phyloP scores from a whole-genome alignment of 2,113 vertebrate species.

The Excalfactoria chinensis region DNA sequence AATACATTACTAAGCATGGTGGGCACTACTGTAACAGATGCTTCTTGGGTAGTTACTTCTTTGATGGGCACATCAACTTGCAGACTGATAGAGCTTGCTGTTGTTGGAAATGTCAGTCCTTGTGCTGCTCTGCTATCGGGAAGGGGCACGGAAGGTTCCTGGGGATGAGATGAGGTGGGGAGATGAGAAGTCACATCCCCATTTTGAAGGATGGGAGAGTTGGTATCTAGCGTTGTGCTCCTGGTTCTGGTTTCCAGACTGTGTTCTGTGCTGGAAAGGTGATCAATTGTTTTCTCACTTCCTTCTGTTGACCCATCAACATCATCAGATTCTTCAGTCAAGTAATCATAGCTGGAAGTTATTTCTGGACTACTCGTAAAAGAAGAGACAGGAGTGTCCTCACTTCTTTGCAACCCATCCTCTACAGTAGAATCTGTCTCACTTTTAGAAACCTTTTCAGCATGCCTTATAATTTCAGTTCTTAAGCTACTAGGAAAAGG shows the following conservation, averaged over 20 bases:
- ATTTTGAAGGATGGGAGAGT: neutral
- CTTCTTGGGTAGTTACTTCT: neutral
- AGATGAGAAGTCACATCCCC: neutral
- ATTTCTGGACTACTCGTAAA: constrained; percentile 31
- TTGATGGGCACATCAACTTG: neutral
- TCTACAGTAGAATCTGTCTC: neutral
- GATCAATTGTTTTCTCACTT: neutral
- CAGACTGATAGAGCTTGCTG: neutral
- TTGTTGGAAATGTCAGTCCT: constrained; percentile 2
- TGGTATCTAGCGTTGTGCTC: neutral
- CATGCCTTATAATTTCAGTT: neutral
- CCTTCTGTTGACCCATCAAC: constrained; percentile 54
- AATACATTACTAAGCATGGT: neutral
- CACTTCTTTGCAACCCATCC: neutral
- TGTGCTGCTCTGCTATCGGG: neutral
- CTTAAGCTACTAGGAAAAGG: neutral
- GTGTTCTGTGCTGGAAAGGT: constrained; percentile 29
- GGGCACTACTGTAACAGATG: neutral
- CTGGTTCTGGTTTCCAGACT: constrained; percentile 27
- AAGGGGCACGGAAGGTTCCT: neutral
- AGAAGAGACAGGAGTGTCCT: neutral
- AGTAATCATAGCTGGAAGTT: constrained; percentile 63
- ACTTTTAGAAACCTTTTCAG: neutral
- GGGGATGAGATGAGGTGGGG: neutral
- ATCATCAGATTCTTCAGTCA: constrained; percentile 65